phyloP scores from a whole-genome alignment of 2,797 vertebrate species.

The Liparis tanakae region DNA sequence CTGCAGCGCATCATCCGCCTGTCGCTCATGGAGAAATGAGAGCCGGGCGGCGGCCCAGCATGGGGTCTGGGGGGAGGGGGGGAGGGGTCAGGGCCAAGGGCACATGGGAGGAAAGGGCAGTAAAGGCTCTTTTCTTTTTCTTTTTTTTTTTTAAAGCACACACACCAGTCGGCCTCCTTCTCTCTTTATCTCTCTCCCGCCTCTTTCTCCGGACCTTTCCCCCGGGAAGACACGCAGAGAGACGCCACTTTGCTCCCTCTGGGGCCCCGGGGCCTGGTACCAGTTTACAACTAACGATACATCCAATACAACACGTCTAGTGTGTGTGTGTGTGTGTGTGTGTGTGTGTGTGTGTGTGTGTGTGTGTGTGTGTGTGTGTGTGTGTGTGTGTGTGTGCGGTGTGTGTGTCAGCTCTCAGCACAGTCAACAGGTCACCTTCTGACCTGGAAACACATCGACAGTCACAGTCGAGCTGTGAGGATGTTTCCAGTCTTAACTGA shows the following conservation, averaged over 20 bases:
- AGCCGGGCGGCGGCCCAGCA: conserved; percentile 1
- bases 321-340: background rate
- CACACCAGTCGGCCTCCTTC: conserved; percentile 14
- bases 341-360: conserved; percentile 23
- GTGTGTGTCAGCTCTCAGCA: conserved; percentile 62
- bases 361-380: conserved; percentile 32
- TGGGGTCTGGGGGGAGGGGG: conserved; percentile 26
- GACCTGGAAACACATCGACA: conserved; percentile 21
- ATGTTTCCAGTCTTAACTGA: conserved; percentile 32
- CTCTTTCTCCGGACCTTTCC: background rate
- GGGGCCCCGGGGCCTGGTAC: too few relatives aligned
- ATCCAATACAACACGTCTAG: background rate
- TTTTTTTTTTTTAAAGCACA: conserved; percentile 38
- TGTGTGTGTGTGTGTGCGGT: too few relatives aligned
- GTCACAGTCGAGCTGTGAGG: conserved; percentile 12
- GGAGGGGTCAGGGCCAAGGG: conserved; percentile 48
- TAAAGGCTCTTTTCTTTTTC: background rate
- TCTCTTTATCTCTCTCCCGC: conserved; percentile 30
- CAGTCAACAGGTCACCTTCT: conserved; percentile 33
- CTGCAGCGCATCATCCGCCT: conserved; percentile 95
- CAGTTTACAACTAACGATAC: too few relatives aligned
- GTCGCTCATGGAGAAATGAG: conserved; percentile 94
- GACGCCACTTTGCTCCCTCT: too few relatives aligned
- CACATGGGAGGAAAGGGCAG: conserved; percentile 33
- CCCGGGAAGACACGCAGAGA: too few relatives aligned